These are phyloP conservation scores for Falco peregrinus DNA, from an alignment of 2,797 vertebrate species.

Conservation along the genomic window DNA sequence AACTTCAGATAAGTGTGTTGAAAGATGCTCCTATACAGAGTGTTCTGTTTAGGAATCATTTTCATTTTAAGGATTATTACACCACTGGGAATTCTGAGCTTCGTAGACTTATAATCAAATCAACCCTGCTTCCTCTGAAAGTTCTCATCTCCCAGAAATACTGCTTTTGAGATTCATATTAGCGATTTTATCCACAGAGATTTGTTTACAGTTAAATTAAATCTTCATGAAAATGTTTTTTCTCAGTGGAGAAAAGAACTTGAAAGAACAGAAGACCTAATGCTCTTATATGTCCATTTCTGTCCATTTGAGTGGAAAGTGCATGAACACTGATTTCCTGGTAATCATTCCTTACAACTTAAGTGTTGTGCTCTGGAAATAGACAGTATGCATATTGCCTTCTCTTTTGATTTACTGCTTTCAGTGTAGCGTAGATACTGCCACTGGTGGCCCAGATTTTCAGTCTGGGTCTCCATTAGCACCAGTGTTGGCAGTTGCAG, in stretches of 20 bases:
- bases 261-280: background rate
- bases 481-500: background rate
- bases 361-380: background rate
- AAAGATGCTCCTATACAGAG: constrained; percentile 1
- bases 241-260: background rate
- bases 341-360: background rate
- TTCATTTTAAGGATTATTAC: constrained; percentile 50
- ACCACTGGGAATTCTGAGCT: constrained; percentile 35
- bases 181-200: constrained; percentile 27
- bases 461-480: background rate
- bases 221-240: background rate
- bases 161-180: constrained; percentile 12
- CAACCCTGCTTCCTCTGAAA: constrained; percentile 10
- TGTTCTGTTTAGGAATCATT: constrained; percentile 25
- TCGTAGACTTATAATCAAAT: constrained; percentile 39
- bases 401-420: background rate
- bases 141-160: constrained; percentile 31
- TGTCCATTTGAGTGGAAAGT: background rate
- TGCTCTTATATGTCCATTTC: background rate
- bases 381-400: background rate
- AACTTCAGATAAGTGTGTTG: background rate
- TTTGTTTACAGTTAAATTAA: constrained; percentile 38
- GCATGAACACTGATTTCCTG: background rate
- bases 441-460: background rate
- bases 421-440: background rate